Percentiles rank a stretch among this genome's conserved stretches.
These are phyloP conservation scores for Castor canadensis DNA, from an alignment of 2,113 vertebrate species.

Conservation along the genomic window DNA sequence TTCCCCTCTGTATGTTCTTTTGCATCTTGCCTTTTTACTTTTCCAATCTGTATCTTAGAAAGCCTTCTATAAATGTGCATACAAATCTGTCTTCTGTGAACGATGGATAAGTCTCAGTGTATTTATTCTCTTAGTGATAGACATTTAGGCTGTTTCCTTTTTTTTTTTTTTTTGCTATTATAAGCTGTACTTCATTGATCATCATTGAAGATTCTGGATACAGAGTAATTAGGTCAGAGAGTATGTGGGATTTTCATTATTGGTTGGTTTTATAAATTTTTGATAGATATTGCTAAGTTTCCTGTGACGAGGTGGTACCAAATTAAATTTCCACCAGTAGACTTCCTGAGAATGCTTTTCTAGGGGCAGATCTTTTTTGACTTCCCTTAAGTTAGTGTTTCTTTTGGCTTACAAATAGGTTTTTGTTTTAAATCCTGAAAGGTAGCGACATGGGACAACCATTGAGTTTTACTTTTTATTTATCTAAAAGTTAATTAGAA, in stretches of 20 bases:
- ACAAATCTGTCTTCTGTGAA: background rate
- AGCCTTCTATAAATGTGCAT: background rate
- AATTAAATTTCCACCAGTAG: background rate
- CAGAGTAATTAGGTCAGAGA: background rate
- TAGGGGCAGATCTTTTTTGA: background rate
- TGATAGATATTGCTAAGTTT: background rate
- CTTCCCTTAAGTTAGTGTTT: background rate
- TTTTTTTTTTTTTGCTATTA: background rate
- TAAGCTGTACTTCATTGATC: background rate
- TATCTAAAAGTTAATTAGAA: constrained; percentile 5
- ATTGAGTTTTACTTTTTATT: constrained; percentile 13
- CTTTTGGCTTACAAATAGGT: background rate
- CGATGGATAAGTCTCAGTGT: background rate
- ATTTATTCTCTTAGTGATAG: background rate
- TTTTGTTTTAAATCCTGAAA: background rate
- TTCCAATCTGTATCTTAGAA: background rate
- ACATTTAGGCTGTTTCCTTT: background rate
- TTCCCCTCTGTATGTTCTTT: background rate
- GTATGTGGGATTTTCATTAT: background rate
- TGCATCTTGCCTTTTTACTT: background rate
- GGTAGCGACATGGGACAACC: background rate
- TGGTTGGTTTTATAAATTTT: constrained; percentile 35
- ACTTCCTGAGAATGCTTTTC: background rate
- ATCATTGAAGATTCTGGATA: background rate
- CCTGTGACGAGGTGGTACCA: background rate